Evolutionary conservation across 1,140 invertebrate species (phyloP).

Genomic region (Neodiprion lecontei): DNA sequence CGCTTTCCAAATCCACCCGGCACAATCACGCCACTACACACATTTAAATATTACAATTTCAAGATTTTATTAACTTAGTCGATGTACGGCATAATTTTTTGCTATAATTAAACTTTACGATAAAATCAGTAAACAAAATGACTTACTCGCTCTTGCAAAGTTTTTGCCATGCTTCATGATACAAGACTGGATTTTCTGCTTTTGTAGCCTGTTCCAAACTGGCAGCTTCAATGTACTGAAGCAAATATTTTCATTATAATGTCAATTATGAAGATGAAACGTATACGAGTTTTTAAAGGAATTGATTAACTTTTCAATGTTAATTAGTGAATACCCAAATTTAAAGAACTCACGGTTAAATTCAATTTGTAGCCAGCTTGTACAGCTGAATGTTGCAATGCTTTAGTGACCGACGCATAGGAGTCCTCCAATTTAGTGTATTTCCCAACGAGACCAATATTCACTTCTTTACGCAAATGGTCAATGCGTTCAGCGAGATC

Average conservation of each 20-base stretch:
- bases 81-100: not conserved
- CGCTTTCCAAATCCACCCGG: slow-evolving; percentile 97
- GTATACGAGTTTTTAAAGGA: slow-evolving; percentile 1
- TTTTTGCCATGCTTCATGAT: slow-evolving; percentile 93
- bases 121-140: slow-evolving; percentile 21
- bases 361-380: slow-evolving; percentile 84
- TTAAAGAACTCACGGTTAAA: slow-evolving; percentile 66
- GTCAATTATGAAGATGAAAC: not conserved
- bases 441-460: slow-evolving; percentile 97
- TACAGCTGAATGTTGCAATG: slow-evolving; percentile 91
- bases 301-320: slow-evolving; percentile 7
- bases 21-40: slow-evolving; percentile 88
- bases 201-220: slow-evolving; percentile 83
- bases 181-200: slow-evolving; percentile 78
- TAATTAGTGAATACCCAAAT: not conserved
- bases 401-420: slow-evolving; percentile 96
- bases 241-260: not conserved
- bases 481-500: slow-evolving; percentile 88
- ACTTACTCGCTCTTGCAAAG: slow-evolving; percentile 88
- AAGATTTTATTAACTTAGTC: too few relatives aligned
- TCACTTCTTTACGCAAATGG: slow-evolving; percentile 80
- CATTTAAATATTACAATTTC: slow-evolving; percentile 22
- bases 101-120: slow-evolving; percentile 12
- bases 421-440: slow-evolving; percentile 96
- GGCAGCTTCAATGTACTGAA: slow-evolving; percentile 88